Percentiles rank a stretch among this genome's conserved stretches.
Evolutionary conservation across 1,140 invertebrate species (phyloP).

Genomic region (Musca domestica): DNA sequence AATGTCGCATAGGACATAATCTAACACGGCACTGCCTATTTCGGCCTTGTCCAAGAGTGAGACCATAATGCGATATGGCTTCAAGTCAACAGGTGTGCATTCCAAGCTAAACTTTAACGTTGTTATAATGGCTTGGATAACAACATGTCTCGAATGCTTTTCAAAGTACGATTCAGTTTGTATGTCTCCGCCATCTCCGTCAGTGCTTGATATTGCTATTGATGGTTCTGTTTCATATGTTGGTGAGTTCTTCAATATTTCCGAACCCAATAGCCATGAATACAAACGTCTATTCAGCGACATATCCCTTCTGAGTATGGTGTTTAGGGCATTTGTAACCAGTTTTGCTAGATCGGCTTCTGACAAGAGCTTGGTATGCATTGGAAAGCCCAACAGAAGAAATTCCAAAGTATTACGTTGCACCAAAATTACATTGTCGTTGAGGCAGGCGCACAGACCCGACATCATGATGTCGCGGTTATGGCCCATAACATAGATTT

Average conservation of each 20-base stretch:
- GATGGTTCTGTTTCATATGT: constrained; percentile 48
- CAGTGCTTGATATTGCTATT: constrained; percentile 26
- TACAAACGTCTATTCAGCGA: constrained; percentile 85
- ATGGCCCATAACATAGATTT: constrained; percentile 81
- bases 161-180: constrained; percentile 67
- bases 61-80: constrained; percentile 81
- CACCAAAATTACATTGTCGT: constrained; percentile 80
- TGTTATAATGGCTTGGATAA: constrained; percentile 65
- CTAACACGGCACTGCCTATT: constrained; percentile 80
- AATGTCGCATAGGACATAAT: constrained; percentile 82
- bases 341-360: constrained; percentile 74
- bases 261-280: constrained; percentile 78
- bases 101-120: constrained; percentile 62
- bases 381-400: constrained; percentile 79
- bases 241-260: constrained; percentile 63
- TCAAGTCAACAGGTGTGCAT: constrained; percentile 66
- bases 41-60: constrained; percentile 88
- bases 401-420: constrained; percentile 87
- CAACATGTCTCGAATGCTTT: constrained; percentile 67
- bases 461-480: constrained; percentile 77
- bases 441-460: constrained; percentile 60
- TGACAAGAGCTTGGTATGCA: constrained; percentile 77
- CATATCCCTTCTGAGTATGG: constrained; percentile 87
- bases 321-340: constrained; percentile 76
- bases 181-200: constrained; percentile 51